Evolutionary conservation across 2,113 vertebrate genomes (phyloP).

Genomic region (Macroglossus sobrinus): DNA sequence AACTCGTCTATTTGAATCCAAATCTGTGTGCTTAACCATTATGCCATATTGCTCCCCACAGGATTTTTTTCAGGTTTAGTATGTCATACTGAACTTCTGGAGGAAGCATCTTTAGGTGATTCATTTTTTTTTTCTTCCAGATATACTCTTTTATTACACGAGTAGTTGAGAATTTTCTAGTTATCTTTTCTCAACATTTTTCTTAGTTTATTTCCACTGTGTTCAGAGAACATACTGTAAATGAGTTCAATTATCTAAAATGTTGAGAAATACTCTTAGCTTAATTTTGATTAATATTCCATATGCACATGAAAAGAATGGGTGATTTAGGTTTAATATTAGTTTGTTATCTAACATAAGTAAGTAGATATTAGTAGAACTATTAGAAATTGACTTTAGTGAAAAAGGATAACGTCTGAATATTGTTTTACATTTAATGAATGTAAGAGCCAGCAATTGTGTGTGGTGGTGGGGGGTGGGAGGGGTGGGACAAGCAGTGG

Average conservation of each 20-base stretch:
- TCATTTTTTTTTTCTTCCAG: background rate
- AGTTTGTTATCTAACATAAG: background rate
- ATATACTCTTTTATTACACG: background rate
- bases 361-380: background rate
- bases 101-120: background rate
- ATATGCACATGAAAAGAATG: background rate
- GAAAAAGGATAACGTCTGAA: background rate
- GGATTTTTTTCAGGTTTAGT: background rate
- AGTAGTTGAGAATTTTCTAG: background rate
- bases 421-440: background rate
- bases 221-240: background rate
- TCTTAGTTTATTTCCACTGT: slow-evolving; percentile 21
- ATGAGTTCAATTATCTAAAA: background rate
- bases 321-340: background rate
- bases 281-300: slow-evolving; percentile 1
- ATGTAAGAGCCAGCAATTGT: background rate
- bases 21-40: background rate
- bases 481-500: background rate
- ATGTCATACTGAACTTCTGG: background rate
- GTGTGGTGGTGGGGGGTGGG: background rate
- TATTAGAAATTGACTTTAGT: background rate
- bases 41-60: background rate
- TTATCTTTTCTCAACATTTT: background rate
- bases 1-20: background rate
- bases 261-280: background rate